These are phyloP conservation scores for Hydractinia echinata DNA, from an alignment of 30 jellyfish, hydroid and myxozoan species.

Conservation along the genomic window DNA sequence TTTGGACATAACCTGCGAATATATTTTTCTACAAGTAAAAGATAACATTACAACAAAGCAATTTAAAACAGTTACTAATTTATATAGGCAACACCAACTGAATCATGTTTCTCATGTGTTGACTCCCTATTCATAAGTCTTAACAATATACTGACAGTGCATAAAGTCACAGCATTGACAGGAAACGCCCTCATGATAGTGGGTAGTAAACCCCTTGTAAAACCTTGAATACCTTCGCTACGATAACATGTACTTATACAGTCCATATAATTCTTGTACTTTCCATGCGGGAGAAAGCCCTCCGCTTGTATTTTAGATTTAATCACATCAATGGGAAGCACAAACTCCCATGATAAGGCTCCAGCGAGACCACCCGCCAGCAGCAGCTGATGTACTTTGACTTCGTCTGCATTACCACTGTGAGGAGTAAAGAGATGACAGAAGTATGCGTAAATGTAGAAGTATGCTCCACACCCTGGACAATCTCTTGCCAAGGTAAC, in stretches of 20 bases:
- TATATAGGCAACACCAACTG: too few species aligned
- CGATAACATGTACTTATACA: slow-evolving; percentile 40
- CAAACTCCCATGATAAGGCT: slow-evolving; percentile 55
- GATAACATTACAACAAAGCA: too few species aligned
- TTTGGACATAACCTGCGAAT: too few species aligned
- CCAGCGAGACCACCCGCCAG: slow-evolving; percentile 88
- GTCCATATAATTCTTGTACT: slow-evolving; percentile 38
- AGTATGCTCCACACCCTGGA: slow-evolving; percentile 79
- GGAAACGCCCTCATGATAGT: slow-evolving; percentile 87
- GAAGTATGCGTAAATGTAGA: slow-evolving; percentile 43
- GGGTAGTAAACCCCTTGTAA: slow-evolving; percentile 63
- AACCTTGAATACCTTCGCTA: slow-evolving; percentile 57
- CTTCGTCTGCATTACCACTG: slow-evolving; percentile 10
- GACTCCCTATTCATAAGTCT: neutral
- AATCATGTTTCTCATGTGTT: too few species aligned
- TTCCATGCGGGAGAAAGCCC: slow-evolving; percentile 46
- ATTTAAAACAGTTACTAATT: too few species aligned
- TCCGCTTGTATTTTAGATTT: slow-evolving; percentile 80
- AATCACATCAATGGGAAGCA: slow-evolving; percentile 85
- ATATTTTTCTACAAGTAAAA: too few species aligned
- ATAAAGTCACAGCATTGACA: slow-evolving; percentile 75
- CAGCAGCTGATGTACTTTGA: slow-evolving; percentile 36
- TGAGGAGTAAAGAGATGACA: slow-evolving; percentile 36
- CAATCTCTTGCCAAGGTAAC: slow-evolving; percentile 70
- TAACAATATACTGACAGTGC: slow-evolving; percentile 43